Conservation (phyloP, 2,113 vertebrate genomes). For the Romanogobio albipinnatus region DNA sequence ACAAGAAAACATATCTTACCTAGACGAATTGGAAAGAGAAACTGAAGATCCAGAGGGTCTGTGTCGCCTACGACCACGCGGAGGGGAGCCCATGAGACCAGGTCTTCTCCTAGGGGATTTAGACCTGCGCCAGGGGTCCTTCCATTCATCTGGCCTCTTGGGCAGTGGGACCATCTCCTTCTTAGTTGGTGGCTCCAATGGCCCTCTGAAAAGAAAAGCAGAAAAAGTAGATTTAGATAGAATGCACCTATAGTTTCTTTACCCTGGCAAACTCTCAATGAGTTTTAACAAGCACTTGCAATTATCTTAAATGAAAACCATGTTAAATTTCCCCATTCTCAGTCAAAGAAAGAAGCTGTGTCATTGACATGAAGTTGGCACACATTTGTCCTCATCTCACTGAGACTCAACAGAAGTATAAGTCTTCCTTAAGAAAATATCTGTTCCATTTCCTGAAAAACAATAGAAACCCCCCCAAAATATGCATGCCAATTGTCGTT, state of each 20-base stretch:
- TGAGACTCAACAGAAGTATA: background rate
- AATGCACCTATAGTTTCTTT: background rate
- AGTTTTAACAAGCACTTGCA: background rate
- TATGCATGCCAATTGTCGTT: background rate
- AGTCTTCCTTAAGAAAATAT: background rate
- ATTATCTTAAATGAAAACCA: background rate
- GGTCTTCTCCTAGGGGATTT: conserved; percentile 95
- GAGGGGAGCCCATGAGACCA: conserved; percentile 82
- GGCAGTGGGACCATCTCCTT: conserved; percentile 81
- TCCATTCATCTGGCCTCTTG: conserved; percentile 94
- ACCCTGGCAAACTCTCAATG: background rate
- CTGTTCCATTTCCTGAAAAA: conserved; percentile 15
- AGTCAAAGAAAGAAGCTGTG: background rate
- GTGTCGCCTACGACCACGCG: conserved; percentile 84
- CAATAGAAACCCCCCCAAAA: background rate
- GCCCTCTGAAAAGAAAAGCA: conserved; percentile 64
- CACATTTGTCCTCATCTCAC: background rate
- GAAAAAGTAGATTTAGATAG: no score
- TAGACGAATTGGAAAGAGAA: conserved; percentile 92
- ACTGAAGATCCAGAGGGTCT: conserved; percentile 90
- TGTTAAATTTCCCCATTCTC: background rate
- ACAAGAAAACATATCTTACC: conserved; percentile 70
- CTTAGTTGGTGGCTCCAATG: conserved; percentile 80
- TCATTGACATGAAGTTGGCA: background rate
- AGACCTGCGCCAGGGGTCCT: conserved; percentile 97